Evolutionary conservation across 2,797 vertebrate genomes (phyloP), one percentile per base, ranked within the genome.

Genomic region (Poecilia wingei): DNA sequence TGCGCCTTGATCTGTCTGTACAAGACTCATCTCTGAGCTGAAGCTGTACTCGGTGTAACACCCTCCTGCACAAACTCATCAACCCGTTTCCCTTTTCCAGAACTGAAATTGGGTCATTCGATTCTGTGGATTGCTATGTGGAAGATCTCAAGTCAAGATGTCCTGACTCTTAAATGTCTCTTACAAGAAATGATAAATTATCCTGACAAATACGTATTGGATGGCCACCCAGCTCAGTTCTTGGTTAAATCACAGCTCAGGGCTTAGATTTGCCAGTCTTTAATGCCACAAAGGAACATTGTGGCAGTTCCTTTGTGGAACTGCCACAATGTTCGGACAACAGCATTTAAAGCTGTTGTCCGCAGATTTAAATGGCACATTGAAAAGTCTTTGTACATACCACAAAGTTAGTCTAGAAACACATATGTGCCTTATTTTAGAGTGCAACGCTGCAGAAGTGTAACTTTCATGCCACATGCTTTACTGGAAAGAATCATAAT

Each of bases 401-500:
- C 80, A 80, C 73, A 75, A 86, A 87, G 83, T 86, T 82, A 79
- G 71, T 85, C 83, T 61, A 74, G 78, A 69, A 22, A 71, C 78
- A 85, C 74, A 81, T 80, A 9, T 71, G 77, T 74, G 64, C 71
- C 85, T 89, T 79, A 74, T 85, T 87, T 90, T 88, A 86, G 79
- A 84, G 84, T 88, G 80, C 69, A 89, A 64, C 66, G 76, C 86
- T 77, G 69, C 85, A 79, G 89, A 87, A 86, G 51, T 79, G 73
- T 86, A 79, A 85, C 82, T 77, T 91, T 91, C 77, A 93, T 90
- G 91, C 72, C 89, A 90, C 84, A 91, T 72, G 80, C 85, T 85
- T 89, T 84, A 89, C 81, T 84, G 83, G 72, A 73, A 86, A 84
- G 36, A 85, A 79, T 87, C 83, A 94, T 91, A 91, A 94, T 95